Conservation (phyloP, 2,888 invertebrate species). For the Malthinus flaveolus region DNA sequence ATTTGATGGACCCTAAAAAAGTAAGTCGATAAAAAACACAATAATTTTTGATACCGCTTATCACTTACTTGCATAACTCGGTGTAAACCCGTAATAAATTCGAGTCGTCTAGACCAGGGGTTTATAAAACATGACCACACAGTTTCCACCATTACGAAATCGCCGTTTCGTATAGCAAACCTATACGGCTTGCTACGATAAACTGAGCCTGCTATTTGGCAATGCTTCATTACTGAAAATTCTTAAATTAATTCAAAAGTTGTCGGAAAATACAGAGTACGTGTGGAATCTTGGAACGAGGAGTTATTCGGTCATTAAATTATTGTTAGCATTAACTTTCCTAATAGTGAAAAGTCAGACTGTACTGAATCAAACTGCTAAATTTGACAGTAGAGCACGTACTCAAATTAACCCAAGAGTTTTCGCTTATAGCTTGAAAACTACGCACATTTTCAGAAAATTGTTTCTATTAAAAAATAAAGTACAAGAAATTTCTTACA, state of each 20-base stretch:
- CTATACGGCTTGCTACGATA: slow-evolving; percentile 77
- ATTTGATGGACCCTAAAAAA: slow-evolving; percentile 70
- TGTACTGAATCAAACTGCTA: no score
- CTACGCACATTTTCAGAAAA: no score
- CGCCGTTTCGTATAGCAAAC: slow-evolving; percentile 81
- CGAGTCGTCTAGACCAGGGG: slow-evolving; percentile 89
- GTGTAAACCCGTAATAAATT: slow-evolving; percentile 87
- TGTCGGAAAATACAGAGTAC: no score
- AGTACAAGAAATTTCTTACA: no score
- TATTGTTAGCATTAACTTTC: no score
- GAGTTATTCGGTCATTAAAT: no score
- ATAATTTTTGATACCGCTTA: background rate
- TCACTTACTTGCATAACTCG: slow-evolving; percentile 68
- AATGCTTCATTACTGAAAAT: slow-evolving; percentile 67
- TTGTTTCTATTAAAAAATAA: no score
- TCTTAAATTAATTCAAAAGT: background rate
- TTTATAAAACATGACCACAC: slow-evolving; percentile 94
- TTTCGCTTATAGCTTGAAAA: no score
- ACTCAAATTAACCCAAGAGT: no score
- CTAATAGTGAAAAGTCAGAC: no score
- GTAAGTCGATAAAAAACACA: background rate
- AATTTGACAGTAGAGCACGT: no score
- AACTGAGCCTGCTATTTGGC: slow-evolving; percentile 66
- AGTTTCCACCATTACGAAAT: slow-evolving; percentile 81
- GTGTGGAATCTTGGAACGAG: no score